These are phyloP conservation scores for Malurus splendens DNA, from an alignment of 2,797 vertebrate species.

Conservation along the genomic window DNA sequence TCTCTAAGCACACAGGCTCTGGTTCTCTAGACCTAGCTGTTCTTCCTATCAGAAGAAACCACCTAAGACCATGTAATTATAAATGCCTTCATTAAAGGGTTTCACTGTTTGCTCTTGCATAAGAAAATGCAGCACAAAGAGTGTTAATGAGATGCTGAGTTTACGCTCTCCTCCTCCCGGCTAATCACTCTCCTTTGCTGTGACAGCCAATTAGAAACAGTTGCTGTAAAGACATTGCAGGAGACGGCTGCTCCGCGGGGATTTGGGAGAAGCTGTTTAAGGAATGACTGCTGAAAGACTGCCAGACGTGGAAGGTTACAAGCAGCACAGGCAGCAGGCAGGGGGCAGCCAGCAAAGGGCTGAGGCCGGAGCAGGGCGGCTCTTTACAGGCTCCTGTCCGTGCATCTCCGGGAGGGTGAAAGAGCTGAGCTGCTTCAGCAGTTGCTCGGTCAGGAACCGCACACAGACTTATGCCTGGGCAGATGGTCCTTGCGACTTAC, in stretches of 20 bases:
- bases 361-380: neutral
- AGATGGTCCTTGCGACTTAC: conserved; percentile 17
- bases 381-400: neutral
- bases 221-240: neutral
- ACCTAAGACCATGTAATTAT: neutral
- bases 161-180: neutral
- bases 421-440: neutral
- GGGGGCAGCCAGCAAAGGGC: neutral
- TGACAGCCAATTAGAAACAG: neutral
- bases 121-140: neutral
- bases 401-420: fast-evolving
- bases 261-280: neutral
- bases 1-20: neutral
- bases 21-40: neutral
- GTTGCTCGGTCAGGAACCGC: neutral
- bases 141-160: neutral
- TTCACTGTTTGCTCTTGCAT: neutral
- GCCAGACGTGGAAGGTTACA: neutral
- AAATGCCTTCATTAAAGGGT: neutral
- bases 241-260: neutral
- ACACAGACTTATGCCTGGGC: neutral
- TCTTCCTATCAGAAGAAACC: neutral
- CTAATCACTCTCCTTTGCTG: neutral
- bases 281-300: neutral
- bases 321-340: neutral